Evolutionary conservation across 2,113 vertebrate species (phyloP).

Genomic region (Sitta europaea): DNA sequence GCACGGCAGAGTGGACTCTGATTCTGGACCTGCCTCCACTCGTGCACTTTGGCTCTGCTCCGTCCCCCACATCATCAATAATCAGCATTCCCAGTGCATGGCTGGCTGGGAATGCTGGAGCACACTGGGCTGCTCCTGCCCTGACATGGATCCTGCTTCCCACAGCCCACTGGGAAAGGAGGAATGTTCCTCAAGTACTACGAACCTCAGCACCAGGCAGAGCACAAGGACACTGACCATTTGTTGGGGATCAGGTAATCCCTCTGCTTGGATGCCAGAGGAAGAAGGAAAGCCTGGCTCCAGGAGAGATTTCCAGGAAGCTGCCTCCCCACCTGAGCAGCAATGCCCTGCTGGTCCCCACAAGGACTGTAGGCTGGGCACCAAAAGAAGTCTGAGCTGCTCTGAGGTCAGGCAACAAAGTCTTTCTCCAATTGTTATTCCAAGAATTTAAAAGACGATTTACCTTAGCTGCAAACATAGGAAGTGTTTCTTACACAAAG

Average conservation of each 20-base stretch:
- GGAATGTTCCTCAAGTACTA: background rate
- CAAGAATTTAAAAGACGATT: background rate
- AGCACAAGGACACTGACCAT: accelerated
- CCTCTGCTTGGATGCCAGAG: background rate
- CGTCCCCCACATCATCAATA: background rate
- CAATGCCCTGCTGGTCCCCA: no score
- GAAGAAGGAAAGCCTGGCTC: background rate
- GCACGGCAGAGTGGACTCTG: background rate
- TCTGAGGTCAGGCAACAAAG: background rate
- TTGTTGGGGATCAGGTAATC: background rate
- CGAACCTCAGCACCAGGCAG: background rate
- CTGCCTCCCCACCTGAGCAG: background rate
- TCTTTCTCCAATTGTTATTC: background rate
- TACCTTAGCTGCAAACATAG: background rate
- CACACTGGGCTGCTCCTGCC: background rate
- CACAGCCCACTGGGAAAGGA: accelerated
- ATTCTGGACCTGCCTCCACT: background rate
- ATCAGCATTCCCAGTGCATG: background rate
- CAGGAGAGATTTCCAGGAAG: background rate
- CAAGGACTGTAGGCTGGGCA: background rate
- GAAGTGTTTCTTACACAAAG: background rate
- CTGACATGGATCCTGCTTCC: background rate
- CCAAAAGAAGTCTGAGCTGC: background rate
- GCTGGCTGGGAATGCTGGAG: background rate
- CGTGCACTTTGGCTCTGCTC: background rate